phyloP scores from a whole-genome alignment of 37 sponge, comb jelly and placozoan genomes.

The Corticium candelabrum region DNA sequence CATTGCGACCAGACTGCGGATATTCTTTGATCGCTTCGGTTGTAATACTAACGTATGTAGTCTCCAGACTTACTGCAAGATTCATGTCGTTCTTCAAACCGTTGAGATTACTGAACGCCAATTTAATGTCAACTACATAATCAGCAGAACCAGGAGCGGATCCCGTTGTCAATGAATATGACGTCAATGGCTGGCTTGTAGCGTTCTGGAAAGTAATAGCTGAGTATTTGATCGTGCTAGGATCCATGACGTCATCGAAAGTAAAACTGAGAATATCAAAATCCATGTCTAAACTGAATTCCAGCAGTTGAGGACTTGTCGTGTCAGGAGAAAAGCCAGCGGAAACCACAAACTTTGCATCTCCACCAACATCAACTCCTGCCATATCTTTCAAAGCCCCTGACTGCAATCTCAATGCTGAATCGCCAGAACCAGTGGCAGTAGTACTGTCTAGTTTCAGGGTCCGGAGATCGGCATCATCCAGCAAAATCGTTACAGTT shows the following conservation, averaged over 20 bases:
- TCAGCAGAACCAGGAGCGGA: constrained; percentile 36
- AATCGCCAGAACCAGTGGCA: constrained; percentile 13
- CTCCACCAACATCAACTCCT: constrained; percentile 33
- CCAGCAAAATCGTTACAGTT: constrained; percentile 23
- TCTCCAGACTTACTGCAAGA: constrained; percentile 42
- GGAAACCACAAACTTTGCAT: not conserved
- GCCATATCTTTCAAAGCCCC: constrained; percentile 66
- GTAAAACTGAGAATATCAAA: constrained; percentile 36
- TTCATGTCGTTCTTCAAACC: constrained; percentile 34
- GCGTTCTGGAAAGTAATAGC: constrained; percentile 38
- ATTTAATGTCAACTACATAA: constrained; percentile 47
- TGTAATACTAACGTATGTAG: constrained; percentile 36
- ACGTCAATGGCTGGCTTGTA: not conserved
- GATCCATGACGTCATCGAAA: constrained; percentile 82
- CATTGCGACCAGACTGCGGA: not conserved
- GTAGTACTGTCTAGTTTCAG: constrained; percentile 16
- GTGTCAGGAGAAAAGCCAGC: constrained; percentile 25
- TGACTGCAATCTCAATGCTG: constrained; percentile 23
- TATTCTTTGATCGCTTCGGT: constrained; percentile 10
- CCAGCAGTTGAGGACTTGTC: constrained; percentile 50
- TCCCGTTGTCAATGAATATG: constrained; percentile 11
- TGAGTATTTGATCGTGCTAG: constrained; percentile 28
- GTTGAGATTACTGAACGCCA: constrained; percentile 45
- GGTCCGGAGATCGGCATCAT: constrained; percentile 36
- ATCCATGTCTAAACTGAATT: constrained; percentile 65